Base-by-base conservation (phyloP, 2,113 vertebrate species). In the Chloebia gouldiae region DNA sequence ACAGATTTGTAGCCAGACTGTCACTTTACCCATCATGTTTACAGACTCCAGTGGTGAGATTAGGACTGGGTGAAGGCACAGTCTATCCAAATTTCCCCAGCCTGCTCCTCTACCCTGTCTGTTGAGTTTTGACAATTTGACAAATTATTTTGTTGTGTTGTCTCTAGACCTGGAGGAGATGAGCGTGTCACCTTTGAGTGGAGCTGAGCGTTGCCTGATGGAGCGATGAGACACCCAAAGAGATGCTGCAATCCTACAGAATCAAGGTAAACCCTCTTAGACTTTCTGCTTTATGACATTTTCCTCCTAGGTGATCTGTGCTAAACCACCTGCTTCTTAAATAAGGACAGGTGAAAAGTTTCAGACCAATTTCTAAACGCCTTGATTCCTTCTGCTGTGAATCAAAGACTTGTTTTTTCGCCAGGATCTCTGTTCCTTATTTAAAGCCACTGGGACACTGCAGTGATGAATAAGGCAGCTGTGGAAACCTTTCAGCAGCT, bases 1-100 rank as follows among this genome's bases (percentile, higher is more conserved):
- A 96, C 97, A 72, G 96, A 94, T 97, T 96, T 97, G 95, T 81
- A 91, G 95, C 92, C 97, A 94, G 97, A 88, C 97, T 97, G 95
- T 97, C 97, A 97, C 95, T 95, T 90, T 79, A 59, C 93, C 96
- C 96, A 90, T 94, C 95, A 69, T 80, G 96, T 96, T 97, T 95
- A 79, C 95, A 95, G 96, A 95, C 93, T 95, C 97, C 61, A 90
- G 93, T 96, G 95, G 96, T 76, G 96, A 97, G 96, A 97, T 97
- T 96, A 97, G 95, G 90, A 61, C 91, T 28, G 40, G 80, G 95
- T 57, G 93, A 97, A 96, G 96, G 89, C 96, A 84, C 92, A 75
- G 88, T 70, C 47, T 13, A 83, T 71, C 81, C 91, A 97, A 92
- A 87, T 96, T 82, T 92, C 49, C 94, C 89, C 39, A 6, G 59